Percentiles rank a stretch among this genome's conserved stretches.
Conservation (phyloP, 2,113 vertebrate species). For the Pterocles burchelli region DNA sequence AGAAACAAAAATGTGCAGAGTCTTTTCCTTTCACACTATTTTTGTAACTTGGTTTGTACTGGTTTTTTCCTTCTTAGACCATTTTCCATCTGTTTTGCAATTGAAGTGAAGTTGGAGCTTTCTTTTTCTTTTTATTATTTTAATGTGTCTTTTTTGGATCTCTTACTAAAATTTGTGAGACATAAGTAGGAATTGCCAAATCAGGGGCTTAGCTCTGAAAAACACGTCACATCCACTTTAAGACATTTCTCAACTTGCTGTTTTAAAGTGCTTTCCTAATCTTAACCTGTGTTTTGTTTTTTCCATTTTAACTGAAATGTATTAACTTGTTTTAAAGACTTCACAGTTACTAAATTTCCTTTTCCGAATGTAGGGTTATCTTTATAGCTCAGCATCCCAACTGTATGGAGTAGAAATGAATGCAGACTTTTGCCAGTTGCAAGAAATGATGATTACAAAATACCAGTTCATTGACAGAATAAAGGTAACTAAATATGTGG, state of each 20-base stretch:
- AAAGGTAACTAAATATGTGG: constrained; percentile 74
- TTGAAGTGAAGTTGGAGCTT: background rate
- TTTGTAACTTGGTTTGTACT: background rate
- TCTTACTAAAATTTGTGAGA: background rate
- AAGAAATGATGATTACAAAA: constrained; percentile 83
- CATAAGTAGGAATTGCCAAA: background rate
- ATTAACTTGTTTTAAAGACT: background rate
- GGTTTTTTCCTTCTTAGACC: background rate
- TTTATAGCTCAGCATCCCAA: constrained; percentile 87
- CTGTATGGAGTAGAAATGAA: constrained; percentile 89
- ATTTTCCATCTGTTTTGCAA: background rate
- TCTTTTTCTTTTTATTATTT: background rate
- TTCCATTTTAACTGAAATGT: background rate
- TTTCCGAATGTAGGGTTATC: constrained; percentile 81
- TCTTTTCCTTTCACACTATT: background rate
- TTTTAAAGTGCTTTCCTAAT: background rate
- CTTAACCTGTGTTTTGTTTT: background rate
- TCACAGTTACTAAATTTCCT: constrained; percentile 29
- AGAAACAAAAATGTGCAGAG: background rate
- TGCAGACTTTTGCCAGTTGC: constrained; percentile 87
- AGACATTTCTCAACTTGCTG: background rate
- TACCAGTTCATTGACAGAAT: constrained; percentile 85
- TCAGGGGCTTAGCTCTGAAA: constrained; percentile 1
- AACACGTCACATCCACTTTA: background rate
- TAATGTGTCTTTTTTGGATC: background rate